phyloP scores from a whole-genome alignment of 2,113 vertebrate genomes.

The Tragelaphus buxtoni region DNA sequence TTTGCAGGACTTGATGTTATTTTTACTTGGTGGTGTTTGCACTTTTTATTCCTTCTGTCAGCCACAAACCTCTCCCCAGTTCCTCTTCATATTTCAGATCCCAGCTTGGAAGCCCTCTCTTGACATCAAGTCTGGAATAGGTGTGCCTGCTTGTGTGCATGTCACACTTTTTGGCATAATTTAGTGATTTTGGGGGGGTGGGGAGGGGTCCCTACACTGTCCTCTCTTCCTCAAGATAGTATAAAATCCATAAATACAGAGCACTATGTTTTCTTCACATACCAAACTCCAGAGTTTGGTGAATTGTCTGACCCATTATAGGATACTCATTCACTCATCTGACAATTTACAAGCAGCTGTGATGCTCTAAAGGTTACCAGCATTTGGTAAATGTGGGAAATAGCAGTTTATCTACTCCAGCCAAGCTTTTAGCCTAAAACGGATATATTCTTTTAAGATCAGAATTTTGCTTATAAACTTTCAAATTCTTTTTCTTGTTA shows the following conservation, averaged over 20 bases:
- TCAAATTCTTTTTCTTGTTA: not conserved
- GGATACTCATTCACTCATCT: not conserved
- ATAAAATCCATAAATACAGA: not conserved
- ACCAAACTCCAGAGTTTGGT: not conserved
- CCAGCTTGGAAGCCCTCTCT: not conserved
- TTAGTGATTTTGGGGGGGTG: not conserved
- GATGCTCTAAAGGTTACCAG: not conserved
- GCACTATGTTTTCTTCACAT: not conserved
- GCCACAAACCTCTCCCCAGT: not conserved
- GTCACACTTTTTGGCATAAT: not conserved
- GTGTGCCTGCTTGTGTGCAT: not conserved
- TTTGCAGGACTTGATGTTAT: not conserved
- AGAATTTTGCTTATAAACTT: slow-evolving; percentile 19
- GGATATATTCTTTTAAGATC: slow-evolving; percentile 8
- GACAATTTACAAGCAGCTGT: not conserved
- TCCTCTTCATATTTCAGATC: not conserved
- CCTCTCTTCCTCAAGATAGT: not conserved
- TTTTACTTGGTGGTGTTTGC: not conserved
- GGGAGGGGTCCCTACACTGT: not conserved
- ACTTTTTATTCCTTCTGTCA: not conserved
- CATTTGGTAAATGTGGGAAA: not conserved
- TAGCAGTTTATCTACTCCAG: not conserved
- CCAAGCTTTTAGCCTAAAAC: slow-evolving; percentile 25
- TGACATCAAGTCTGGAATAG: not conserved
- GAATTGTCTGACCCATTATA: not conserved